Evolutionary conservation across 2,113 vertebrate genomes (phyloP), one percentile per base, ranked within the genome.

Genomic region (Dunckerocampus dactyliophorus): DNA sequence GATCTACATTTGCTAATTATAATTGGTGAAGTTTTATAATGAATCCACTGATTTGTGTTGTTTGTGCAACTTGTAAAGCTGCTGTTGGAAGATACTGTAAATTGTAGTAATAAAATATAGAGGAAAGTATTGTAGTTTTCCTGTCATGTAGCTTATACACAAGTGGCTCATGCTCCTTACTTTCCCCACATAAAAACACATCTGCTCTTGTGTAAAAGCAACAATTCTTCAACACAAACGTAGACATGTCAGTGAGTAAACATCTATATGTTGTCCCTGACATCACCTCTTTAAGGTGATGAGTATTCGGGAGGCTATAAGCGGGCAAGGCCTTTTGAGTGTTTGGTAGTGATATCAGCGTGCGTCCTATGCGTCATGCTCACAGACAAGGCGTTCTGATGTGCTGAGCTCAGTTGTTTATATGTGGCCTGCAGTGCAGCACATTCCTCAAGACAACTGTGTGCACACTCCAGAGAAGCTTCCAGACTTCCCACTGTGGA

Each of bases 391-490:
- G 66, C 15, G 21, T 20, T n/a, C 66, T 82, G 50, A 34, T 13
- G 21, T 43, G 39, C 39, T 43, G 83, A 81, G 74, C 68, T 85
- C 81, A 75, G 76, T 62, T 81, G 75, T 81, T 72, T 75, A 12
- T 24, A 65, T 78, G 68, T 78, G 81, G 82, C 77, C 76, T 81
- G 68, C 0, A 4, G 53, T 9, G 49, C 47, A 72, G 71, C 17
- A 58, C 79, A 87, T 88, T 86, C 71, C 71, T 68, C 58, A 20
- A 62, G 57, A 74, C 81, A 79, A 82, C 77, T 80, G 76, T 10
- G n/a, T 37, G 51, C 63, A 47, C 11, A 61, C 83, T 69, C 53
- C 66, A 71, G 58, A 71, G 81, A 88, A 81, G 59, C 71, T 86
- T 90, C 86, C 70, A 82, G 84, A 83, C 62, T 21, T 56, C 59